Evolutionary conservation across 2,888 invertebrate genomes (phyloP).

Genomic region (Hypercompe scribonia): DNA sequence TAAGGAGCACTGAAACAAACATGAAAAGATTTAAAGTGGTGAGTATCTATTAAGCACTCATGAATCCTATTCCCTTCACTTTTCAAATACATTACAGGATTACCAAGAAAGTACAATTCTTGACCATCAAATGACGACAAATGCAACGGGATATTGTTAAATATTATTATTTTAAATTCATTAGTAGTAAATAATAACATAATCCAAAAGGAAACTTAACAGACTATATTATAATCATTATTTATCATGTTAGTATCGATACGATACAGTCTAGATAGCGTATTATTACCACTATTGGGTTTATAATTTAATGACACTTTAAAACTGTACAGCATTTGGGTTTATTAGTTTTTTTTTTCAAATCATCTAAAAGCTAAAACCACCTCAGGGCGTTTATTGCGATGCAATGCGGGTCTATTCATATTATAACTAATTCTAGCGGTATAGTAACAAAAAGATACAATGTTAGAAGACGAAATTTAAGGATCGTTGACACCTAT

Average conservation of each 20-base stretch:
- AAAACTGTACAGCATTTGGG: too few relatives aligned
- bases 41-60: background rate
- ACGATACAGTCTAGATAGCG: background rate
- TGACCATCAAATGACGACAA: too few relatives aligned
- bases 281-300: background rate
- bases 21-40: background rate
- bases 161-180: background rate
- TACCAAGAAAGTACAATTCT: background rate
- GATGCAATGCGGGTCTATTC: background rate
- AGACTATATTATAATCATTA: background rate
- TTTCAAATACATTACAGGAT: background rate
- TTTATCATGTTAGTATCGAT: too few relatives aligned
- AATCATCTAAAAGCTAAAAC: too few relatives aligned
- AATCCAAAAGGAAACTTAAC: background rate
- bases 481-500: conserved; percentile 23
- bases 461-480: conserved; percentile 11
- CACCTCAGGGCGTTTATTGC: too few relatives aligned
- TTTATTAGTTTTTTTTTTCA: too few relatives aligned
- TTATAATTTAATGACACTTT: too few relatives aligned
- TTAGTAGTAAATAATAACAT: background rate
- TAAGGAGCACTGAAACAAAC: background rate
- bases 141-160: too few relatives aligned
- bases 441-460: background rate
- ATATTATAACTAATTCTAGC: conserved; percentile 5
- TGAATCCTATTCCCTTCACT: background rate